Evolutionary conservation across 2,888 invertebrate genomes (phyloP).

Genomic region (Drosophila siamana): DNA sequence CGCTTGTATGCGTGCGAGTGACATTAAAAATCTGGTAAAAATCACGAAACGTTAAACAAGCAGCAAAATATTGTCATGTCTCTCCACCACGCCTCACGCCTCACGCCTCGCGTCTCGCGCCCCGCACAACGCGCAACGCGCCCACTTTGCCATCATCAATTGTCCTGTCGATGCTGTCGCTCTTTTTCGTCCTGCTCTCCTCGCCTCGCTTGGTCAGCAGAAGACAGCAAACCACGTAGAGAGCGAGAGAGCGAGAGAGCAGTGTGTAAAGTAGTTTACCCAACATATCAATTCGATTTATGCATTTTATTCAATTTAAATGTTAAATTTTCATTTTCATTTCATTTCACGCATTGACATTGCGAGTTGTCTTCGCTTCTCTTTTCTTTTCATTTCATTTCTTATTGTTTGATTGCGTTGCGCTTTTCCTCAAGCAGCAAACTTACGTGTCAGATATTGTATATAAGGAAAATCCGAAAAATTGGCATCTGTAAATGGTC

Average conservation of each 20-base stretch:
- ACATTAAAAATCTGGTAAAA: slow-evolving; percentile 78
- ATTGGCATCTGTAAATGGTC: slow-evolving; percentile 87
- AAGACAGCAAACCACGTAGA: slow-evolving; percentile 4
- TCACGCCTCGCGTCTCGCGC: background rate
- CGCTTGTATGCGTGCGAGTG: slow-evolving; percentile 23
- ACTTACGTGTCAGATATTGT: slow-evolving; percentile 89
- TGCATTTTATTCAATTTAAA: slow-evolving; percentile 67
- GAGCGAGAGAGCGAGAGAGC: background rate
- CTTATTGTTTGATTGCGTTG: background rate
- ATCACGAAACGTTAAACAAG: slow-evolving; percentile 80
- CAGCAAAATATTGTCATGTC: slow-evolving; percentile 77
- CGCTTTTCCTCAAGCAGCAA: slow-evolving; percentile 28
- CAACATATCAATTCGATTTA: slow-evolving; percentile 77
- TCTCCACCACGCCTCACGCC: slow-evolving; percentile 34
- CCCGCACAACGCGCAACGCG: background rate
- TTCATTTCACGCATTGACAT: background rate
- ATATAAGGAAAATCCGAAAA: slow-evolving; percentile 89
- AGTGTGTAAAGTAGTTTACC: slow-evolving; percentile 66
- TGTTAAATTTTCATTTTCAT: slow-evolving; percentile 37
- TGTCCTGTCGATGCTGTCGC: slow-evolving; percentile 28
- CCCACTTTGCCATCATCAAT: slow-evolving; percentile 8
- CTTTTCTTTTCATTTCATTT: background rate
- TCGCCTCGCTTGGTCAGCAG: slow-evolving; percentile 12
- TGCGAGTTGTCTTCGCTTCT: slow-evolving; percentile 2
- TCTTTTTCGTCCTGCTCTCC: slow-evolving; percentile 2